Conservation (phyloP, 1,140 invertebrate species). For the Drosophila pallidifrons region DNA sequence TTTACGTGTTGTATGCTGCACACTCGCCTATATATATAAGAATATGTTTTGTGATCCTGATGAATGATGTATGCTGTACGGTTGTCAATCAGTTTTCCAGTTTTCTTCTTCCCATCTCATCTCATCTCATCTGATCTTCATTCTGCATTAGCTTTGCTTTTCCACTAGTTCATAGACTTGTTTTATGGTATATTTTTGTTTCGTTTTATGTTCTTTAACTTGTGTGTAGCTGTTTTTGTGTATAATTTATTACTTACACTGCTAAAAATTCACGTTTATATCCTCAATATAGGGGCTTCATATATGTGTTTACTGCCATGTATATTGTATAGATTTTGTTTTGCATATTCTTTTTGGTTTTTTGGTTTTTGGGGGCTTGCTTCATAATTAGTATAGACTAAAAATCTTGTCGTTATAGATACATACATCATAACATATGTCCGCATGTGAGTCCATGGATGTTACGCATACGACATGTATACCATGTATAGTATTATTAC, state of each 20-base stretch:
- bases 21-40: constrained; percentile 38
- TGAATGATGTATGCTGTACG: constrained; percentile 60
- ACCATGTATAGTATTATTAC: constrained; percentile 7
- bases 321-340: constrained; percentile 65
- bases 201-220: constrained; percentile 29
- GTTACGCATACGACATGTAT: background rate
- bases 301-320: constrained; percentile 71
- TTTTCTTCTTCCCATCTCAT: constrained; percentile 13
- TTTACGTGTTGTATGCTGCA: constrained; percentile 29
- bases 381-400: constrained; percentile 63
- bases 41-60: constrained; percentile 65
- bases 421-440: constrained; percentile 14
- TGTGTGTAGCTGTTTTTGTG: constrained; percentile 34
- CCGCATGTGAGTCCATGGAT: constrained; percentile 9
- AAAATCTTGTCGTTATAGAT: constrained; percentile 60
- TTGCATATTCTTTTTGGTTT: constrained; percentile 17
- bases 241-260: constrained; percentile 69
- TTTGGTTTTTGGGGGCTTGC: background rate
- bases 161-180: constrained; percentile 17
- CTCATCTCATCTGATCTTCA: background rate
- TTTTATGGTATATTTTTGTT: constrained; percentile 1
- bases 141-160: constrained; percentile 4
- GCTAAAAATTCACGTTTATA: constrained; percentile 84
- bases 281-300: constrained; percentile 75
- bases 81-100: constrained; percentile 46